Base-by-base conservation (phyloP, 2,797 vertebrate species). In the Pampus argenteus region DNA sequence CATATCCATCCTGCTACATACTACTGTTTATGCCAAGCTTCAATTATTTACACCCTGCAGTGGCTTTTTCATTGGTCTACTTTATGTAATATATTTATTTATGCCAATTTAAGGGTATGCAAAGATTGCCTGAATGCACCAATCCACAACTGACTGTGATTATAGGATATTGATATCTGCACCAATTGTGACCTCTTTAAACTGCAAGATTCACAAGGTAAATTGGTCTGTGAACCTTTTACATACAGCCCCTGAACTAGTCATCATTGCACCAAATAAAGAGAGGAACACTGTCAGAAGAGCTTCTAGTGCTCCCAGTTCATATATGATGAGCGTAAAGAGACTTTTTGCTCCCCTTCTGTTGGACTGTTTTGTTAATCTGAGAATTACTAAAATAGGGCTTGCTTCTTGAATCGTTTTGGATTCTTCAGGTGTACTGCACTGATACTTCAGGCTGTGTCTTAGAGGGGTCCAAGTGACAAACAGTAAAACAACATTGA, bases 61-160 rank as follows among this genome's bases (percentile, higher is more conserved):
- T n/a, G 6, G 20, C 8, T 26, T 38, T 36, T 15, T 55, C n/a
- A 49, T 22, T 55, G 13, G 29, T 26, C 22, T 31, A 20, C 15
- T 55, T 54, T 9, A 55, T 45, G 9, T 22, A 9, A 60, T 11
- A 7, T 14, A 57, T 25, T 58, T n/a, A n/a, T n/a, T n/a, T n/a
- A n/a, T n/a, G n/a, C n/a, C n/a, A n/a, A n/a, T n/a, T n/a, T n/a
- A n/a, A n/a, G n/a, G n/a, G n/a, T n/a, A n/a, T n/a, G 10, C 10
- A 40, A 40, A 45, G 20, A 69, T 34, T 34, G 11, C 38, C 68
- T 78, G 64, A 74, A 78, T n/a, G 29, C 51, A 70, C 28, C 62
- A 63, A 17, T 13, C 15, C 7, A 28, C 29, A 23, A 29, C n/a
- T 14, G 23, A 52, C 54, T 6, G 1, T 36, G 34, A 36, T 36